These are phyloP conservation scores for Sander lucioperca DNA, from an alignment of 2,113 vertebrate genomes.

Conservation along the genomic window DNA sequence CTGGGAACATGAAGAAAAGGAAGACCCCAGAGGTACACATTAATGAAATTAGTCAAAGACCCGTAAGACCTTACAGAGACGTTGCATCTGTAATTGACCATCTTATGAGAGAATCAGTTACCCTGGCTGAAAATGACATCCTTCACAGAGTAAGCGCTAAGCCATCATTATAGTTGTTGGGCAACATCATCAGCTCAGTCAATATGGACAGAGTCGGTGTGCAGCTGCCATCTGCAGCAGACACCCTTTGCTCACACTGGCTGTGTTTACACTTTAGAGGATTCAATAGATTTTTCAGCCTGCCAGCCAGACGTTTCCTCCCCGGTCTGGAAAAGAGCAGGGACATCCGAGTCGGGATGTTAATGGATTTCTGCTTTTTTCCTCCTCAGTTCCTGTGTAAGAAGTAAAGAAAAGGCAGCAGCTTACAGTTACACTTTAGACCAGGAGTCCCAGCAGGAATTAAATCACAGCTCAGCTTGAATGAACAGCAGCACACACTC, in stretches of 20 bases:
- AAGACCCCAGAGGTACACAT: neutral
- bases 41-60: conserved; percentile 10
- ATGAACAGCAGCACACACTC: conserved; percentile 27
- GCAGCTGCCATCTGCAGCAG: conserved; percentile 34
- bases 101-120: conserved; percentile 21
- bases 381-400: conserved; percentile 12
- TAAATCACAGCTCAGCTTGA: conserved; percentile 34
- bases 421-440: conserved; percentile 13
- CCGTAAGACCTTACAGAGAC: neutral
- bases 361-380: conserved; percentile 44
- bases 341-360: conserved; percentile 23
- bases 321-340: conserved; percentile 34
- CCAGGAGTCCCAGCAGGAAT: conserved; percentile 47
- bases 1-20: neutral
- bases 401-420: conserved; percentile 1
- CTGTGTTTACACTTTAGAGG: conserved; percentile 52
- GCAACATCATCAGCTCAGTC: conserved; percentile 50
- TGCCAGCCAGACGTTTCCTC: conserved; percentile 4
- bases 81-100: conserved; percentile 40
- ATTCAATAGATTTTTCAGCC: conserved; percentile 39
- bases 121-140: conserved; percentile 12
- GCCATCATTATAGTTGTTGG: conserved; percentile 45
- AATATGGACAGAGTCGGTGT: conserved; percentile 44
- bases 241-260: conserved; percentile 19
- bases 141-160: neutral